Evolutionary conservation across 2,797 vertebrate species (phyloP).

Genomic region (Poecilia velifera): DNA sequence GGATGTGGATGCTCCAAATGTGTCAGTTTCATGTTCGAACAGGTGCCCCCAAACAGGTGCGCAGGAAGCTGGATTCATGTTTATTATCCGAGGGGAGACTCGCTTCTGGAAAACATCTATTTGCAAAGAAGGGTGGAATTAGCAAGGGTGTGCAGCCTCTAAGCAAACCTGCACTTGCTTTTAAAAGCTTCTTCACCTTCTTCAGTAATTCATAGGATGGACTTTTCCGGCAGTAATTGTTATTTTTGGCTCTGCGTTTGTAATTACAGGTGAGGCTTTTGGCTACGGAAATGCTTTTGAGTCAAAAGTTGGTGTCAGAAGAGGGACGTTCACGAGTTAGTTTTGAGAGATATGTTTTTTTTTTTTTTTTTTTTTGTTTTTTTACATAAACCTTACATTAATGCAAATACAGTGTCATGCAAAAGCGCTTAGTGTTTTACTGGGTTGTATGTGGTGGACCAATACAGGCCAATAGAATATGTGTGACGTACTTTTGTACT

Average conservation of each 20-base stretch:
- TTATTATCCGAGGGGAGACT: constrained; percentile 63
- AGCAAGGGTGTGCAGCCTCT: constrained; percentile 64
- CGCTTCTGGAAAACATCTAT: constrained; percentile 74
- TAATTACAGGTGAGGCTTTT: constrained; percentile 71
- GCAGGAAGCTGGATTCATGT: constrained; percentile 67
- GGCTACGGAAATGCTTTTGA: constrained; percentile 58
- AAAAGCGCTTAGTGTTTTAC: not conserved
- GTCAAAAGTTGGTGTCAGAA: constrained; percentile 42
- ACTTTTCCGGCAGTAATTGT: constrained; percentile 69
- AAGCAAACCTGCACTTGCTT: constrained; percentile 74
- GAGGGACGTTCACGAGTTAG: constrained; percentile 45
- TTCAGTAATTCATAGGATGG: constrained; percentile 72
- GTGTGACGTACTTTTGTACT: not conserved
- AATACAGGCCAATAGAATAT: not conserved
- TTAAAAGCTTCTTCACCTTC: constrained; percentile 60
- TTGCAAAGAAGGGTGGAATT: constrained; percentile 73
- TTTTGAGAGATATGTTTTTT: constrained; percentile 14
- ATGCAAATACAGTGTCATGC: not conserved
- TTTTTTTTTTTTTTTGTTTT: constrained; percentile 12
- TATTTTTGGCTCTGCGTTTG: constrained; percentile 71
- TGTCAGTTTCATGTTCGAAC: constrained; percentile 59
- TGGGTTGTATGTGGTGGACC: not conserved
- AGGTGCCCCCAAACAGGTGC: constrained; percentile 80
- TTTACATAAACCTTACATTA: not conserved
- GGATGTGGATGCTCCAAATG: constrained; percentile 22